These are phyloP conservation scores for Caenorhabditis sp. DNA, from an alignment of 2,888 invertebrate genomes.

Conservation along the genomic window DNA sequence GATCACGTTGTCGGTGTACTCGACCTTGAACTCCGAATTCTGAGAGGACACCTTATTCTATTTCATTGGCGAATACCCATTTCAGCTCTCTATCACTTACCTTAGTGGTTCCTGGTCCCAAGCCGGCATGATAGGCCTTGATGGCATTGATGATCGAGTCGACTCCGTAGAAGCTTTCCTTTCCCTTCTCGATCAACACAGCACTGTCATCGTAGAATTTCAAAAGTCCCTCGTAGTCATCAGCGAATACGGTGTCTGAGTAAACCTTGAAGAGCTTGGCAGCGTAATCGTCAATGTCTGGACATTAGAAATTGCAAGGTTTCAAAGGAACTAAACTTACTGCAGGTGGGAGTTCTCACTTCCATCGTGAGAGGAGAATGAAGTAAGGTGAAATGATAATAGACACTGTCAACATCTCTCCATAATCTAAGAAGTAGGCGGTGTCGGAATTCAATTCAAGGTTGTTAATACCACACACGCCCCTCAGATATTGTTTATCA, in stretches of 20 bases:
- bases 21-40: conserved; percentile 61
- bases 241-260: conserved; percentile 59
- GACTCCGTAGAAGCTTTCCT: conserved; percentile 52
- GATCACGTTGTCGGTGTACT: conserved; percentile 53
- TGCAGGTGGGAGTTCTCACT: conserved; percentile 35
- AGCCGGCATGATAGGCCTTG: conserved; percentile 55
- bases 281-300: conserved; percentile 51
- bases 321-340: conserved; percentile 16
- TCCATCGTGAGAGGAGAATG: conserved; percentile 30
- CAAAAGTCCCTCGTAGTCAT: conserved; percentile 57
- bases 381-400: not conserved
- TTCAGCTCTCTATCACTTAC: conserved; percentile 13
- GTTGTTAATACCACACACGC: conserved; percentile 39
- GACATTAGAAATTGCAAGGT: not conserved
- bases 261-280: conserved; percentile 54
- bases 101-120: conserved; percentile 59
- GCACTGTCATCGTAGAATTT: conserved; percentile 63
- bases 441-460: conserved; percentile 48
- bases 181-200: conserved; percentile 62
- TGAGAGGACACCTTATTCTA: conserved; percentile 52
- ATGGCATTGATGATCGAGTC: conserved; percentile 58
- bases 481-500: conserved; percentile 58
- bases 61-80: conserved; percentile 40
- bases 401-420: conserved; percentile 23
- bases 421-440: conserved; percentile 2